Evolutionary conservation across 2,888 invertebrate genomes (phyloP).

Genomic region (Alloplasta piceator): DNA sequence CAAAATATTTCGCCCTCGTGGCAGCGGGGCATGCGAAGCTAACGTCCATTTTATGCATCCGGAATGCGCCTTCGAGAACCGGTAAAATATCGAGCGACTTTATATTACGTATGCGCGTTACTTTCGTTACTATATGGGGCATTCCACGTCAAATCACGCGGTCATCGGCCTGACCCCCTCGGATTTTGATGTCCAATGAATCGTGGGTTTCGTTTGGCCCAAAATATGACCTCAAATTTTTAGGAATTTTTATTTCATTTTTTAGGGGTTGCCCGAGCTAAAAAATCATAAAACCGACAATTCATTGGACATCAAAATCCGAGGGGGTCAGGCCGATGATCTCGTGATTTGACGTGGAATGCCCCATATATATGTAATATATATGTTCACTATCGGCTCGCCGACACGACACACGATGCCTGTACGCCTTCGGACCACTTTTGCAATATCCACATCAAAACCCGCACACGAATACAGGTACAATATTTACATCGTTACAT

Average conservation of each 20-base stretch:
- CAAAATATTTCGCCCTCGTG: slow-evolving; percentile 71
- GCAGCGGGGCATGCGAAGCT: slow-evolving; percentile 74
- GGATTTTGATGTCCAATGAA: too few species aligned
- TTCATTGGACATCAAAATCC: too few species aligned
- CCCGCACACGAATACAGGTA: slow-evolving; percentile 2
- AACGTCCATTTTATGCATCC: slow-evolving; percentile 80
- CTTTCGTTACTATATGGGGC: slow-evolving; percentile 38
- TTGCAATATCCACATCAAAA: slow-evolving; percentile 39
- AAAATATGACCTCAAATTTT: too few species aligned
- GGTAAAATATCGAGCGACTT: slow-evolving; percentile 79
- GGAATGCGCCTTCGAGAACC: slow-evolving; percentile 77
- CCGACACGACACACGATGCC: slow-evolving; percentile 63
- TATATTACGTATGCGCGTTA: slow-evolving; percentile 73
- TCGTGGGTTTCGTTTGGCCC: too few species aligned
- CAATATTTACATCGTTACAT: slow-evolving; percentile 30
- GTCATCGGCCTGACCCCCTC: too few species aligned
- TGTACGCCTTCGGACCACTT: slow-evolving; percentile 34
- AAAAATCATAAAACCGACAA: too few species aligned
- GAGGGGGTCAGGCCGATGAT: too few species aligned
- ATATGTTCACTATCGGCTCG: slow-evolving; percentile 16
- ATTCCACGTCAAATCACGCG: too few species aligned
- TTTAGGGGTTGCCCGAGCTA: too few species aligned
- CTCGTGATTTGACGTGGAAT: too few species aligned
- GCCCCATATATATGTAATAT: slow-evolving; percentile 22
- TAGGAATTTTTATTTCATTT: too few species aligned